Base-by-base conservation (phyloP, 1,140 invertebrate species). In the Scaptomyza pallida region DNA sequence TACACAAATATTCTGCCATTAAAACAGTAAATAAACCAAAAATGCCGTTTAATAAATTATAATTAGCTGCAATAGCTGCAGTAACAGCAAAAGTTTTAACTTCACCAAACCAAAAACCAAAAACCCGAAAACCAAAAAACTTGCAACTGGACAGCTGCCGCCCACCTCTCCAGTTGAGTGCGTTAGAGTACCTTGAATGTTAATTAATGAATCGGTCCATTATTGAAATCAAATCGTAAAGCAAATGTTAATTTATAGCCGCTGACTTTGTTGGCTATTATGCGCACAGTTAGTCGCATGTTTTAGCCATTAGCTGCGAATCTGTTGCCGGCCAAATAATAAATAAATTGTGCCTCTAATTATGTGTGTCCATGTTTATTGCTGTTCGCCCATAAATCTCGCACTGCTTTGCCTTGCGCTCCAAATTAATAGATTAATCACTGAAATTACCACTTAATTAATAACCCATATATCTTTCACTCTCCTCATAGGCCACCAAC, bases 341-440 rank as follows among this genome's bases (percentile, higher is more conserved):
- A 77, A 72, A 82, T 81, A 82, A 82, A 78, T 82, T 64, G 72
- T 51, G 57, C 63, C 63, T 40, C 72, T 73, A 85, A 82, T 82
- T 82, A 78, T 82, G 70, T 82, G 74, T 82, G 70, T 63, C 61
- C 33, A 61, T 56, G 47, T 63, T 60, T 62, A 61, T 62, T 82
- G 45, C 41, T 19, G 50, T 59, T 79, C 26, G 35, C 48, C 67
- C 54, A 85, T 85, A 72, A 81, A 86, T 86, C 74, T 68, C 44
- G 60, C 50, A 63, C 50, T 45, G 59, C 63, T 37, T n/a, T 12
- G 59, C 63, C n/a, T n/a, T 12, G 12, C 33, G 63, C 50, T 30
- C 55, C 75, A 88, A 88, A 88, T 88, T 82, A 88, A 88, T 75
- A 72, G 78, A 88, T 88, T 88, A 88, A 88, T 88, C 78, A 82